phyloP scores from a whole-genome alignment of 2,797 vertebrate species.

The Xiphophorus birchmanni region DNA sequence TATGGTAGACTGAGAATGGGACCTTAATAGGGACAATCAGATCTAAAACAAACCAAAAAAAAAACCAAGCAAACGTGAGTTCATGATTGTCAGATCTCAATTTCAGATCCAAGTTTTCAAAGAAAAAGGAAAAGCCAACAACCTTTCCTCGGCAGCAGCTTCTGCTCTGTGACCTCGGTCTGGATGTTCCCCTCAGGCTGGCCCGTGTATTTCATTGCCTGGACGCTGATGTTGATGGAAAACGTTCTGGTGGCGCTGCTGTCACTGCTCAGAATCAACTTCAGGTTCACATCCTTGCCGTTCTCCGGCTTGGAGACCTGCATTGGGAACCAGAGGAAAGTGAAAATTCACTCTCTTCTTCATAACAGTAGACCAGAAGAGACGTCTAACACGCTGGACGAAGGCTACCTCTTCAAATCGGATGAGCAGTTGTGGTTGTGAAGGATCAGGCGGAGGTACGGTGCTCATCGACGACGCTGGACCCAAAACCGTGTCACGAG shows the following conservation, averaged over 20 bases:
- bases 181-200: slow-evolving; percentile 54
- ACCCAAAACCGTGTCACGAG: accelerated
- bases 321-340: not conserved
- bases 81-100: not conserved
- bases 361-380: not conserved
- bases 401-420: slow-evolving; percentile 53
- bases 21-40: slow-evolving; percentile 62
- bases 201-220: slow-evolving; percentile 80
- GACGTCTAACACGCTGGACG: not conserved
- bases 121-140: slow-evolving; percentile 7
- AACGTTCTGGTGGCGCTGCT: slow-evolving; percentile 47
- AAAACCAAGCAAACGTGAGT: not conserved
- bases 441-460: not conserved
- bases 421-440: slow-evolving; percentile 43
- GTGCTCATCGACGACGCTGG: too few relatives aligned
- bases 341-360: not conserved
- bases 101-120: not conserved
- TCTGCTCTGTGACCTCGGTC: slow-evolving; percentile 57
- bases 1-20: slow-evolving; percentile 70
- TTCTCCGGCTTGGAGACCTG: slow-evolving; percentile 51
- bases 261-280: slow-evolving; percentile 68
- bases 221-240: slow-evolving; percentile 66
- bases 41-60: slow-evolving; percentile 37
- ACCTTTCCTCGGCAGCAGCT: slow-evolving; percentile 76
- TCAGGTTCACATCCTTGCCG: slow-evolving; percentile 71